Evolutionary conservation across 2,113 vertebrate species (phyloP), one percentile per base, ranked within the genome.

Genomic region (Theristicus caerulescens): DNA sequence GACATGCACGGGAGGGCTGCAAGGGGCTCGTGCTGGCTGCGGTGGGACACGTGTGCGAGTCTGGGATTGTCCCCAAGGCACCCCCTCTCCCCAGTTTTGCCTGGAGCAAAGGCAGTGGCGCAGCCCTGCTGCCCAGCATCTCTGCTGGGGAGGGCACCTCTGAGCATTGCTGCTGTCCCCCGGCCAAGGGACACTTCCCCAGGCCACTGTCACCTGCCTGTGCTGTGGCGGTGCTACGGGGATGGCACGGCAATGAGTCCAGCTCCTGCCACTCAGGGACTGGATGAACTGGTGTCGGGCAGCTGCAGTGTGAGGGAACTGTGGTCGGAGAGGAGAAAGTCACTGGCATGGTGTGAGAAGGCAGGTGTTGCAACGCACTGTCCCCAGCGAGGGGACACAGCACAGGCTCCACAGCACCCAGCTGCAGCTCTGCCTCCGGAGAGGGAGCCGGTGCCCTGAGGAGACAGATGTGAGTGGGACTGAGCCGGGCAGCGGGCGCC

Each of bases 1-100:
- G 58, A 40, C 26, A 5, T 1, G 1, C 1, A 5, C 0, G 4
- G 36, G 51, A 29, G 24, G 58, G 38, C 34, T 54, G 38, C 0
- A 5, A 57, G 58, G 66, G 36, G 15, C 36, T 71, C 2, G 3
- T 71, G 57, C 67, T 51, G 81, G 57, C 62, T 49, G 29, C 1
- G 3, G 13, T 61, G 59, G 64, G n/a, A 27, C 6, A 8, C 1
- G 0, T 46, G 31, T 65, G 21, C 1, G 9, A 64, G 26, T 13
- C 32, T 59, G 49, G 34, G 6, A 15, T 72, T 80, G 76, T 2
- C 29, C 46, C 24, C 34, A 47, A 13, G 70, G 36, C 18, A 61
- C 4, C 2, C 3, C 24, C 16, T 40, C 29, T 65, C 24, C 77
- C 22, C 32, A 31, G 11, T 47, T 55, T 66, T 83, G 16, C 46